Percentiles rank a stretch among this genome's conserved stretches.
Evolutionary conservation across 2,113 vertebrate genomes (phyloP).

Genomic region (Serinus canaria): DNA sequence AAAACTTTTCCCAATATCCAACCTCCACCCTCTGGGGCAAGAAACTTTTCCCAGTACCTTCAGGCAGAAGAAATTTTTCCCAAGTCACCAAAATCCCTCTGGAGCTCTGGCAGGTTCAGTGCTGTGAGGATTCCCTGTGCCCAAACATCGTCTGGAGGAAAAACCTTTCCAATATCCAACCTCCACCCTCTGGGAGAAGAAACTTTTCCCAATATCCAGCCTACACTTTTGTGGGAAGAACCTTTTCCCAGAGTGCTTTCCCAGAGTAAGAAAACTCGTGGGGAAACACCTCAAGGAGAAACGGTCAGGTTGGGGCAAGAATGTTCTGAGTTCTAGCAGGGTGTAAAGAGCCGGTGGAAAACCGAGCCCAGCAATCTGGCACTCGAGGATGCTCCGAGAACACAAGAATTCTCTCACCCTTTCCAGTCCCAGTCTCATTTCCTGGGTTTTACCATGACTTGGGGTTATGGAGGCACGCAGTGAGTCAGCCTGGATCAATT

Average conservation of each 20-base stretch:
- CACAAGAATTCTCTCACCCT: constrained; percentile 55
- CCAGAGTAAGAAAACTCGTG: neutral
- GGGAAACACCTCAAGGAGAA: neutral
- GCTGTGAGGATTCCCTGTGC: neutral
- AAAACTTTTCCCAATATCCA: too few relatives aligned
- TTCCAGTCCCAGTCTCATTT: constrained; percentile 55
- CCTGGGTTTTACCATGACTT: constrained; percentile 49
- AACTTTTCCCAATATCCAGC: neutral
- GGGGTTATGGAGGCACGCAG: constrained; percentile 26
- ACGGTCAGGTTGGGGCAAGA: neutral
- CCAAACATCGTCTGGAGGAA: neutral
- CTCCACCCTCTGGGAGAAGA: neutral
- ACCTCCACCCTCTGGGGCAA: too few relatives aligned
- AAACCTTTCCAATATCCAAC: too few relatives aligned
- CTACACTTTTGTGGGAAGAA: neutral
- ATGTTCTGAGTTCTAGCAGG: neutral
- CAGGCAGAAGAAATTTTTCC: too few relatives aligned
- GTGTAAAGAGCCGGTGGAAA: neutral
- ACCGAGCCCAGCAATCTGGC: neutral
- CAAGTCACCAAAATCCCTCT: neutral
- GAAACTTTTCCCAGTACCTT: too few relatives aligned
- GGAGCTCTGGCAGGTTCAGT: neutral
- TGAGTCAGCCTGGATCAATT: constrained; percentile 69
- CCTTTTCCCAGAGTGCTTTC: neutral
- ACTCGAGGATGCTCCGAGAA: constrained; percentile 34